Evolutionary conservation across 2,888 invertebrate genomes (phyloP).

Genomic region (Lasioglossum calceatum): DNA sequence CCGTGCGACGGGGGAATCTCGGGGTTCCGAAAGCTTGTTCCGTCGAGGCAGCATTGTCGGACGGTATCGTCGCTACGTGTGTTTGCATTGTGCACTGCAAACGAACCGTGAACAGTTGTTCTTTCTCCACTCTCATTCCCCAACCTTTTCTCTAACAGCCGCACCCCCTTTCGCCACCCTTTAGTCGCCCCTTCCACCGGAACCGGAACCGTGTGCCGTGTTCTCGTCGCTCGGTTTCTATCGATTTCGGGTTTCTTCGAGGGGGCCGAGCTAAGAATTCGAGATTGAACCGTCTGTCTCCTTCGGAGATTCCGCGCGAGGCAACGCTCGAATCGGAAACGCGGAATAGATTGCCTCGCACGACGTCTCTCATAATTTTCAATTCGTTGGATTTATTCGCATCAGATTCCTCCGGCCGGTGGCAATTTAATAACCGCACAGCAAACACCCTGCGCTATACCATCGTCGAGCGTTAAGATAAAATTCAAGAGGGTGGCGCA

Average conservation of each 20-base stretch:
- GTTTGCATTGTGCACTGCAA: slow-evolving; percentile 39
- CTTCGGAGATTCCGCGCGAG: not conserved
- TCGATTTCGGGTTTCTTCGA: slow-evolving; percentile 38
- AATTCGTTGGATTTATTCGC: not conserved
- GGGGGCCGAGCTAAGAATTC: slow-evolving; percentile 32
- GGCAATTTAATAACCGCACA: slow-evolving; percentile 9
- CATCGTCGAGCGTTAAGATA: not conserved
- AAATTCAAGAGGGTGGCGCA: not conserved
- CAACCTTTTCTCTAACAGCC: not conserved
- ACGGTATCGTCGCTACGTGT: slow-evolving; percentile 31
- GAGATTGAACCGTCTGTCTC: slow-evolving; percentile 48
- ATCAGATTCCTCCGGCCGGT: not conserved
- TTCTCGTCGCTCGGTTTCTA: slow-evolving; percentile 33
- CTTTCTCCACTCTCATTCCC: slow-evolving; percentile 30
- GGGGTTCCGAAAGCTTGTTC: slow-evolving; percentile 27
- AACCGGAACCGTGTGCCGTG: not conserved
- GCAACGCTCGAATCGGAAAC: not conserved
- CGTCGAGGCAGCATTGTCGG: slow-evolving; percentile 22
- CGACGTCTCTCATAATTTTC: slow-evolving; percentile 5
- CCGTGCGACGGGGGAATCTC: slow-evolving; percentile 33
- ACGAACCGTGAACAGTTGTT: slow-evolving; percentile 58
- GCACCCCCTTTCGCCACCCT: not conserved
- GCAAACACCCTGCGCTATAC: not conserved
- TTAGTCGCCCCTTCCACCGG: not conserved
- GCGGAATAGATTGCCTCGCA: not conserved